These are phyloP conservation scores for Okamejei kenojei DNA, from an alignment of 2,797 vertebrate species.

Conservation along the genomic window DNA sequence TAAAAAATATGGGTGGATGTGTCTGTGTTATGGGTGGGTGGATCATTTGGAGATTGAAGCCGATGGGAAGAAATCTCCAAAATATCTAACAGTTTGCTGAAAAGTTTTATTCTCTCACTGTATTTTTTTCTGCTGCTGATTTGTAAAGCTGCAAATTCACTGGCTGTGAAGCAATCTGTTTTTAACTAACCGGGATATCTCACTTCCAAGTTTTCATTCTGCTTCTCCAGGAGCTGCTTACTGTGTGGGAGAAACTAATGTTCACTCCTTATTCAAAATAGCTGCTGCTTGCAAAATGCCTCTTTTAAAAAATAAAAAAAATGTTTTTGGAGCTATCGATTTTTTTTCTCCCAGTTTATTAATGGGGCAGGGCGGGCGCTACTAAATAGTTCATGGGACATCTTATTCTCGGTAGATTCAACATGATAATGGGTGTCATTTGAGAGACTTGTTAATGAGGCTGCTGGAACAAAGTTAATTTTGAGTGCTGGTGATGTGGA, in stretches of 20 bases:
- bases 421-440: conserved; percentile 47
- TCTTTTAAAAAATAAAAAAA: not conserved
- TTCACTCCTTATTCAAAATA: not conserved
- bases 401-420: conserved; percentile 50
- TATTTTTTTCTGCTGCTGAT: conserved; percentile 42
- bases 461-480: conserved; percentile 44
- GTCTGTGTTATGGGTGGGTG: conserved; percentile 42
- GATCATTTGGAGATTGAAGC: conserved; percentile 48
- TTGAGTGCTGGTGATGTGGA: conserved; percentile 48
- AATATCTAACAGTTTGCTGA: not conserved
- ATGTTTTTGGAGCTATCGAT: not conserved
- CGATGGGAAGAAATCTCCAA: not conserved
- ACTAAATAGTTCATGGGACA: conserved; percentile 46
- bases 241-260: not conserved
- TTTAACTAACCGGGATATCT: conserved; percentile 5
- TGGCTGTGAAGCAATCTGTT: conserved; percentile 22
- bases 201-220: not conserved
- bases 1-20: not conserved
- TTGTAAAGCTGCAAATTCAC: not conserved
- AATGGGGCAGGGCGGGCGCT: conserved; percentile 41
- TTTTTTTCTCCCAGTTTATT: conserved; percentile 23
- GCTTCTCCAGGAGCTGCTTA: not conserved
- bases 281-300: not conserved
- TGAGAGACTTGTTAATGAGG: conserved; percentile 52
- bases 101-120: conserved; percentile 50